A percentile compares a stretch with the other conserved stretches of the same genome.
phyloP scores from a whole-genome alignment of 2,888 invertebrate genomes.

The Cephus runcator region DNA sequence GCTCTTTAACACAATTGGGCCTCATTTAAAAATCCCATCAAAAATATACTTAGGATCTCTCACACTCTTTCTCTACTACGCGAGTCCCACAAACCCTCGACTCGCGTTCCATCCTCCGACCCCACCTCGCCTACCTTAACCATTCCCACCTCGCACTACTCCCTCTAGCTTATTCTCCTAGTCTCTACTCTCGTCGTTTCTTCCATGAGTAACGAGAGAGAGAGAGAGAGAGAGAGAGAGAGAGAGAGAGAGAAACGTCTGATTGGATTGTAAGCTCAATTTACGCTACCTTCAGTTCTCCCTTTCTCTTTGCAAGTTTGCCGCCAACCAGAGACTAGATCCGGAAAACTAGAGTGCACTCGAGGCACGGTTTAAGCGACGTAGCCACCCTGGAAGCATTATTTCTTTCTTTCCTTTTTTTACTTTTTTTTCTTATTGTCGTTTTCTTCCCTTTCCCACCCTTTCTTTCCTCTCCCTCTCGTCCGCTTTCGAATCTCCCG shows the following conservation, averaged over 20 bases:
- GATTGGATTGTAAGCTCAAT: conserved; percentile 64
- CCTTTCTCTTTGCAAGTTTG: conserved; percentile 20
- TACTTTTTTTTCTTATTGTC: conserved; percentile 16
- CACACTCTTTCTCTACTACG: conserved; percentile 11
- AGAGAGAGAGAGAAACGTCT: conserved; percentile 41
- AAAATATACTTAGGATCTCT: conserved; percentile 39
- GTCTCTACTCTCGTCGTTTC: background rate
- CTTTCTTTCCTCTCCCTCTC: background rate
- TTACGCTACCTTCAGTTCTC: conserved; percentile 49
- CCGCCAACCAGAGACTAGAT: conserved; percentile 23
- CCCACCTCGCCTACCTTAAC: background rate
- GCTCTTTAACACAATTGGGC: conserved; percentile 62
- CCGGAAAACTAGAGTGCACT: conserved; percentile 9
- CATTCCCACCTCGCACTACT: conserved; percentile 28
- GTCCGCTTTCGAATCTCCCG: background rate
- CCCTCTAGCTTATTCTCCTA: conserved; percentile 20
- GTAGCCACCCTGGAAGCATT: background rate
- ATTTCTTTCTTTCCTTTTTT: conserved; percentile 1
- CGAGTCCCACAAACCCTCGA: background rate
- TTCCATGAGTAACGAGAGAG: background rate
- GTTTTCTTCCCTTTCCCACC: conserved; percentile 8
- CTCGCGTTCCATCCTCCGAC: background rate
- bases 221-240: background rate
- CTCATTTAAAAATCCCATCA: conserved; percentile 65
- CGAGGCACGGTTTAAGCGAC: background rate